Base-by-base conservation (phyloP, 2,113 vertebrate species). In the Hippocampus zosterae region DNA sequence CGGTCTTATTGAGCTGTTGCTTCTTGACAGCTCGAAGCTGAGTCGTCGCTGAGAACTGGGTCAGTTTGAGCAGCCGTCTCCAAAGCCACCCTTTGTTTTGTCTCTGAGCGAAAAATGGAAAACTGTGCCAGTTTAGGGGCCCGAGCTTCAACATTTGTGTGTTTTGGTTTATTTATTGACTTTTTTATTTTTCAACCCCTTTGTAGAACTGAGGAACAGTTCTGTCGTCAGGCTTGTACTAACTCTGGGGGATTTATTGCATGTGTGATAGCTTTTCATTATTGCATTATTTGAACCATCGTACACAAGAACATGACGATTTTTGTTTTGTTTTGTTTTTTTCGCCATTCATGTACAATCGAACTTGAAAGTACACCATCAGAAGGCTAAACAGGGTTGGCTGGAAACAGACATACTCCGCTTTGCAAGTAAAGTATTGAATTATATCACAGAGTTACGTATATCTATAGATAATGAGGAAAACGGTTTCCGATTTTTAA, bases 1-100 rank as follows among this genome's bases (percentile, higher is more conserved):
- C 78, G 85, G 78, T 86, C 79, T 78, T 81, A 66, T 57, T 81
- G 82, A 86, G 82, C 37, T 74, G 75, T 67, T 73, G 85, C 75
- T 72, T 73, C 72, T 70, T 81, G 78, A 81, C 80, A 78, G 80
- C 53, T 67, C 41, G 53, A 77, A 46, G 67, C 81, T 55, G 67
- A 81, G 79, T 67, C 65, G 72, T 61, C 66, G 72, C 57, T 74
- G 64, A 83, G 84, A 88, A 87, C 56, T 85, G 85, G 85, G 85
- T 89, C 86, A 84, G 77, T 83, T 72, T 85, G 75, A 77, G 75
- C 79, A 73, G 69, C 60, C 69, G 64, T 70, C 74, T 78, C 79
- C 70, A 67, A 76, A 79, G 71, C 80, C 75, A 76, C 77, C 48
- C 67, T 57, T 74, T 56, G 44, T 77, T 84, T 82, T 80, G 79